Evolutionary conservation across 2,888 invertebrate genomes (phyloP).

Genomic region (Rhagonycha lutea): DNA sequence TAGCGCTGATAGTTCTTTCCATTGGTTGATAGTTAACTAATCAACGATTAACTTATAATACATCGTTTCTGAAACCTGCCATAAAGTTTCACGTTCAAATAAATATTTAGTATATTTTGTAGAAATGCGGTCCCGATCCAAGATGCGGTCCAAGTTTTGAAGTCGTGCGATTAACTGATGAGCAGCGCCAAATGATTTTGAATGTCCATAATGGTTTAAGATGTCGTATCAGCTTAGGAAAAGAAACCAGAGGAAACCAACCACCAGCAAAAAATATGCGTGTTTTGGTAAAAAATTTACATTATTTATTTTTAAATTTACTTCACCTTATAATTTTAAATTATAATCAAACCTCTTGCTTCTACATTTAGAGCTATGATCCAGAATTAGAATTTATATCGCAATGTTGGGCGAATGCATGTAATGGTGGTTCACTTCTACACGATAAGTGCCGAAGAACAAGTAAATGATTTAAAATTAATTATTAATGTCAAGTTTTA

Average conservation of each 20-base stretch:
- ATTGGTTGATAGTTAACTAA: no score
- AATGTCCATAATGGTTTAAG: slow-evolving; percentile 50
- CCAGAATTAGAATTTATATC: slow-evolving; percentile 50
- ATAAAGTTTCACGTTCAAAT: not conserved
- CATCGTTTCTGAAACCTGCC: not conserved
- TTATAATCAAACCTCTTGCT: not conserved
- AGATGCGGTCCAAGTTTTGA: slow-evolving; percentile 48
- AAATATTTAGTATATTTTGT: slow-evolving; percentile 13
- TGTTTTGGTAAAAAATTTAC: slow-evolving; percentile 42
- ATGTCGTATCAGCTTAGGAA: slow-evolving; percentile 49
- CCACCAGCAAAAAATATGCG: slow-evolving; percentile 51
- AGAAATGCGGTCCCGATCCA: slow-evolving; percentile 48
- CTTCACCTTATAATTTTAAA: not conserved
- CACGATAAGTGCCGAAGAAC: slow-evolving; percentile 50
- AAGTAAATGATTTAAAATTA: slow-evolving; percentile 38
- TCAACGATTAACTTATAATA: not conserved
- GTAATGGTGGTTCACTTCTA: slow-evolving; percentile 45
- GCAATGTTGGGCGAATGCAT: slow-evolving; percentile 53
- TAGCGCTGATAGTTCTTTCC: no score
- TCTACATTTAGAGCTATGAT: slow-evolving; percentile 47
- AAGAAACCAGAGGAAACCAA: slow-evolving; percentile 46
- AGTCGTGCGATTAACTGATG: slow-evolving; percentile 42
- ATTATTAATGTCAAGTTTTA: not conserved
- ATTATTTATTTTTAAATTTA: not conserved
- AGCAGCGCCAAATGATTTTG: slow-evolving; percentile 45